phyloP scores from a whole-genome alignment of 1,140 invertebrate species.

The Limonius californicus region DNA sequence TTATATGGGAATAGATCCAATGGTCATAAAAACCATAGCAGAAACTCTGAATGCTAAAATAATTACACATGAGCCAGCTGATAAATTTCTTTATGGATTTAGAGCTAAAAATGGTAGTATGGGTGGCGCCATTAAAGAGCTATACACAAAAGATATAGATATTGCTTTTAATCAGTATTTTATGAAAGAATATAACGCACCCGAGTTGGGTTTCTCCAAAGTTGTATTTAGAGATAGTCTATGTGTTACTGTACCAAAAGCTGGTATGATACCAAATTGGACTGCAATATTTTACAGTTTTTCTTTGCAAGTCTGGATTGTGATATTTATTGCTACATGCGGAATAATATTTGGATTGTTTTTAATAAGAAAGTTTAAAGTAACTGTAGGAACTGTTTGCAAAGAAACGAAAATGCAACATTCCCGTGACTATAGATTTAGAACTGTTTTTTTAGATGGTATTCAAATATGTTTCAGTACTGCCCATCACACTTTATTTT shows the following conservation, averaged over 20 bases:
- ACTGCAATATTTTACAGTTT: not conserved
- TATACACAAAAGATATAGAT: not conserved
- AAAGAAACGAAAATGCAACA: not conserved
- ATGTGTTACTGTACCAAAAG: not conserved
- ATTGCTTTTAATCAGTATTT: not conserved
- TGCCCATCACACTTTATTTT: not conserved
- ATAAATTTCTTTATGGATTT: not conserved
- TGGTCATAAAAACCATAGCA: not conserved
- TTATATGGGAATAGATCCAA: not conserved
- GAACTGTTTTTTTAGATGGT: not conserved
- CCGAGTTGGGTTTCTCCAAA: not conserved
- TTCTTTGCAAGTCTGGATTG: not conserved
- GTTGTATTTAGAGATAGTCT: not conserved
- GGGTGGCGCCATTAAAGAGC: not conserved
- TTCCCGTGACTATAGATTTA: not conserved
- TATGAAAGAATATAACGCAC: not conserved
- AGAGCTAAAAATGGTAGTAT: not conserved
- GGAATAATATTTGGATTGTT: not conserved
- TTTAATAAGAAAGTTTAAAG: not conserved
- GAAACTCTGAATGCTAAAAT: not conserved
- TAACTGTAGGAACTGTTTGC: not conserved
- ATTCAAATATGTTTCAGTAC: not conserved
- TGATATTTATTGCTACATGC: not conserved
- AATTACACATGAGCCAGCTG: not conserved
- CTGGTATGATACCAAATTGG: not conserved